Evolutionary conservation across 2,113 vertebrate species (phyloP).

Genomic region (Cyphomyrus plagiostoma): DNA sequence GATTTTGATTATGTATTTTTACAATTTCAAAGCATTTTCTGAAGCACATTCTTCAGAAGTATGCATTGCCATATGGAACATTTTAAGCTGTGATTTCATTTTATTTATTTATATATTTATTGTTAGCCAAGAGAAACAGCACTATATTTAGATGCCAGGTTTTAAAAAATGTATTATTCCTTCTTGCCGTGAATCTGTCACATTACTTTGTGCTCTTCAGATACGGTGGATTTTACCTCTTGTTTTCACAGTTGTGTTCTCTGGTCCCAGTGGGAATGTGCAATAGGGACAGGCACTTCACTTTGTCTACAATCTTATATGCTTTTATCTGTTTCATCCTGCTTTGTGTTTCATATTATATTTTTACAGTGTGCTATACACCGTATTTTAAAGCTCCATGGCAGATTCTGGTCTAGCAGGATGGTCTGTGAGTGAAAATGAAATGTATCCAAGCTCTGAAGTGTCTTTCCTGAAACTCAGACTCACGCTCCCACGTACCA

Average conservation of each 20-base stretch:
- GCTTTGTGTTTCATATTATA: background rate
- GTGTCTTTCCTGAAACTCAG: background rate
- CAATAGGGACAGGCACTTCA: constrained; percentile 1
- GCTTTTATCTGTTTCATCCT: constrained; percentile 7
- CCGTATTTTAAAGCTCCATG: background rate
- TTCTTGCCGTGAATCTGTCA: constrained; percentile 11
- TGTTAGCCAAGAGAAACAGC: background rate
- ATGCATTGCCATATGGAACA: background rate
- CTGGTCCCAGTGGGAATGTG: constrained; percentile 5
- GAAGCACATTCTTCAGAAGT: background rate
- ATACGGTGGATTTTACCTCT: background rate
- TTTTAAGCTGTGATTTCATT: background rate
- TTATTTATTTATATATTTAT: background rate
- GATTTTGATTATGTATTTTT: background rate
- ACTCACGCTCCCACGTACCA: background rate
- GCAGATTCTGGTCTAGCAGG: background rate
- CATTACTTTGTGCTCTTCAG: constrained; percentile 7
- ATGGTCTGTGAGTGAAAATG: background rate
- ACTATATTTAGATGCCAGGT: background rate
- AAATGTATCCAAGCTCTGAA: background rate
- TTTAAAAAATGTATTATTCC: constrained; percentile 4
- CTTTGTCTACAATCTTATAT: constrained; percentile 5
- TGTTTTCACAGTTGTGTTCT: constrained; percentile 10
- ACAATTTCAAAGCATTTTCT: background rate
- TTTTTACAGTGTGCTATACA: background rate